Evolutionary conservation across 92 coral and sea anemone species (phyloP).

Genomic region (Ricordea florida): DNA sequence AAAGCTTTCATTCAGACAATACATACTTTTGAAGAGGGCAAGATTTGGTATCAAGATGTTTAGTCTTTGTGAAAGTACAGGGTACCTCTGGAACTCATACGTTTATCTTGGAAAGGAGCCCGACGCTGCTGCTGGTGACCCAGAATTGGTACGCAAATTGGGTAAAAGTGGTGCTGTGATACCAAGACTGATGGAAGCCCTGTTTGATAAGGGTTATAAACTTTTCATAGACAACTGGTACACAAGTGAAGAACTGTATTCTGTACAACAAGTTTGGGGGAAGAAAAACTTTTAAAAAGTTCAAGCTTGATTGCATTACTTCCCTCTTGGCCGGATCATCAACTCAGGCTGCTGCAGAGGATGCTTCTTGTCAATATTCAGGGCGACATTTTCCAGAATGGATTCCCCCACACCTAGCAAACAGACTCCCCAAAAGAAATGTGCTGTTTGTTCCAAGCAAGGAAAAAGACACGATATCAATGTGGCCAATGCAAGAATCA

Average conservation of each 20-base stretch:
- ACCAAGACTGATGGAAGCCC: slow-evolving; percentile 24
- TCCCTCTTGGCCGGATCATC: background rate
- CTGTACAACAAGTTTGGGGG: background rate
- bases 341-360: slow-evolving; percentile 26
- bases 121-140: slow-evolving; percentile 3
- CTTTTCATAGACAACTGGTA: too few species aligned
- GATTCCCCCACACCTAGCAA: slow-evolving; percentile 35
- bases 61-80: slow-evolving; percentile 46
- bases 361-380: slow-evolving; percentile 32
- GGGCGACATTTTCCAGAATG: slow-evolving; percentile 45
- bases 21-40: slow-evolving; percentile 46
- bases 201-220: too few species aligned
- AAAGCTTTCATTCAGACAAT: slow-evolving; percentile 42
- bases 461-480: slow-evolving; percentile 18
- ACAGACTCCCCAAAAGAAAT: slow-evolving; percentile 23
- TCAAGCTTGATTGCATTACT: slow-evolving; percentile 17
- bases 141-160: background rate
- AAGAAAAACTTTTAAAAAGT: background rate
- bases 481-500: background rate
- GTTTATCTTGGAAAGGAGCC: slow-evolving; percentile 48
- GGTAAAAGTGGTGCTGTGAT: slow-evolving; percentile 25
- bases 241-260: too few species aligned
- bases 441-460: background rate
- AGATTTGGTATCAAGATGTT: slow-evolving; percentile 41
- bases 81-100: slow-evolving; percentile 52